phyloP scores from a whole-genome alignment of 2,113 vertebrate genomes.

The Corythoichthys haematopterus region DNA sequence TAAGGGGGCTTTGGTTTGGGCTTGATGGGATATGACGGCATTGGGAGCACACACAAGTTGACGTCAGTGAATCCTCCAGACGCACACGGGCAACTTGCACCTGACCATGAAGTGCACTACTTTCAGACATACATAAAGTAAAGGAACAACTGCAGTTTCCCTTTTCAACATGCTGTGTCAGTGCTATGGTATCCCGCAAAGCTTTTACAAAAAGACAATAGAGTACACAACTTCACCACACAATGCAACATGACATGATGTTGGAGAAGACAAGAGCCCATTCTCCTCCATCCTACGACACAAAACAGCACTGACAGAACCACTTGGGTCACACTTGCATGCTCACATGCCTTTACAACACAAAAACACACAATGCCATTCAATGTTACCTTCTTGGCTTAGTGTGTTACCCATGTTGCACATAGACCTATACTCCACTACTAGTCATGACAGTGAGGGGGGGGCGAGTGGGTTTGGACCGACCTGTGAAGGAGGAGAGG shows the following conservation, averaged over 20 bases:
- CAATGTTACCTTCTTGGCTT: constrained; percentile 72
- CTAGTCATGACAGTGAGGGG: constrained; percentile 54
- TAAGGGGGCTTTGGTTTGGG: neutral
- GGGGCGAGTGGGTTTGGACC: constrained; percentile 54
- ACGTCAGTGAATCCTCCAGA: constrained; percentile 30
- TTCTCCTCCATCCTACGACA: constrained; percentile 49
- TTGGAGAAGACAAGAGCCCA: constrained; percentile 48
- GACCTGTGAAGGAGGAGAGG: constrained; percentile 76
- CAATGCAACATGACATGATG: constrained; percentile 53
- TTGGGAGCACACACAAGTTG: constrained; percentile 29
- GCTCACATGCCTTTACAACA: constrained; percentile 11
- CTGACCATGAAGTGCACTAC: constrained; percentile 13
- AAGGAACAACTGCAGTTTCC: neutral
- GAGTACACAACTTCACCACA: constrained; percentile 42
- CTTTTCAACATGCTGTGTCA: constrained; percentile 47
- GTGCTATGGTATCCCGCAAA: constrained; percentile 29
- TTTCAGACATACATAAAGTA: constrained; percentile 14
- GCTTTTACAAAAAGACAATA: constrained; percentile 46
- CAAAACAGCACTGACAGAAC: constrained; percentile 44
- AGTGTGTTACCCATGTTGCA: constrained; percentile 70
- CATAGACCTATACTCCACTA: constrained; percentile 43
- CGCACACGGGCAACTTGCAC: constrained; percentile 30
- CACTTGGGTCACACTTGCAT: constrained; percentile 22
- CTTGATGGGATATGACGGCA: neutral
- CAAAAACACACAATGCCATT: constrained; percentile 47